Conservation (phyloP, 23 tunicate species). For the Ciona savignyi region DNA sequence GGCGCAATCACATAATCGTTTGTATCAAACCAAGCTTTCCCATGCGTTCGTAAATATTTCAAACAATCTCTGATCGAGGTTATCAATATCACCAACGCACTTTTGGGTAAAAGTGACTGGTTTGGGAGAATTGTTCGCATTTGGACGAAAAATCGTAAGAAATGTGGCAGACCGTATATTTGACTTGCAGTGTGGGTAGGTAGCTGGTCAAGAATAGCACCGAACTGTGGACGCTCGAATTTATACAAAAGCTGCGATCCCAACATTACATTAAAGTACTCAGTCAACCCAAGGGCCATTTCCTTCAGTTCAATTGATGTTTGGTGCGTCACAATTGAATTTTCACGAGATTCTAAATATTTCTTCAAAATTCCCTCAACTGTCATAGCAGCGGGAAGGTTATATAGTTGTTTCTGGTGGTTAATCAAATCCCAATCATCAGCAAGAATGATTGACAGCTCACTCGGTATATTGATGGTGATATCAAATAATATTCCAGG, state of each 20-base stretch:
- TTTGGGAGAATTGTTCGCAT: slow-evolving; percentile 14
- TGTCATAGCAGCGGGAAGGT: slow-evolving; percentile 57
- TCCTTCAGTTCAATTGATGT: slow-evolving; percentile 18
- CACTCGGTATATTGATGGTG: slow-evolving; percentile 30
- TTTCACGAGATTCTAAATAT: slow-evolving; percentile 29
- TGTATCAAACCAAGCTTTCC: slow-evolving; percentile 12
- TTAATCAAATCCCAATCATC: slow-evolving; percentile 79
- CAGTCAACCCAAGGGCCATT: slow-evolving; percentile 54
- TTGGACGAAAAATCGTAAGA: slow-evolving; percentile 63
- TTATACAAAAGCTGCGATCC: slow-evolving; percentile 83
- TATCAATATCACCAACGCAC: not conserved
- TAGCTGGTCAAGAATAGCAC: slow-evolving; percentile 56
- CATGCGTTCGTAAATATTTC: not conserved
- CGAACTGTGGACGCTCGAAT: slow-evolving; percentile 91
- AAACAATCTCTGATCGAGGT: not conserved
- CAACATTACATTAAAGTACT: slow-evolving; percentile 78
- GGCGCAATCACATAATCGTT: slow-evolving; percentile 77
- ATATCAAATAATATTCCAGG: not conserved
- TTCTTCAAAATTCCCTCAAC: slow-evolving; percentile 57
- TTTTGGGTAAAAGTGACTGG: not conserved
- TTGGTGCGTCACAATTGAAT: not conserved
- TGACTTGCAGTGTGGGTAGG: slow-evolving; percentile 51
- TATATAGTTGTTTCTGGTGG: slow-evolving; percentile 52
- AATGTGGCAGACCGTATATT: slow-evolving; percentile 80
- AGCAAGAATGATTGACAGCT: slow-evolving; percentile 38